Percentiles rank a stretch among this genome's conserved stretches.
phyloP scores from a whole-genome alignment of 2,797 vertebrate species.

The Acrocephalus scirpaceus region DNA sequence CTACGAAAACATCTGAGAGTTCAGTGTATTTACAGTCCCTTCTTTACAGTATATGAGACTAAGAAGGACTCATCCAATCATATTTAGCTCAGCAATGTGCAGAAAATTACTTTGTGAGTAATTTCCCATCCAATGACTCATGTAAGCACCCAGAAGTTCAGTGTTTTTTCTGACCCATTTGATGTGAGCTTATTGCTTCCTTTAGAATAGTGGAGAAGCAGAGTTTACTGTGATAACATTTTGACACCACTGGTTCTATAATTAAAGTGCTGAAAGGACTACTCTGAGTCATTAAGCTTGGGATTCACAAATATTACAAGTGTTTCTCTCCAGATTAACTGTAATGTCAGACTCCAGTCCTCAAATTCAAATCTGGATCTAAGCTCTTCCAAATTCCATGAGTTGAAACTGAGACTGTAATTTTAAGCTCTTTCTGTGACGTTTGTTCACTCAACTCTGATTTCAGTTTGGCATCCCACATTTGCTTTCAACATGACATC shows the following conservation, averaged over 20 bases:
- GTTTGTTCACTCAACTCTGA: slow-evolving; percentile 5
- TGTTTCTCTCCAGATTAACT: background rate
- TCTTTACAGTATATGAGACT: background rate
- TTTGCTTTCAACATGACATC: background rate
- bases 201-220: background rate
- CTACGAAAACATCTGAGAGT: background rate
- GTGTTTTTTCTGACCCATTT: background rate
- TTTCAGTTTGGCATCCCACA: background rate
- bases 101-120: background rate
- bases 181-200: background rate
- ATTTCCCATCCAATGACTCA: background rate
- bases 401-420: background rate
- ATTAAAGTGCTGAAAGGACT: background rate
- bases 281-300: background rate
- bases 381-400: background rate
- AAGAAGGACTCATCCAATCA: background rate
- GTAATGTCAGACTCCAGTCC: background rate
- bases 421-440: background rate
- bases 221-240: background rate
- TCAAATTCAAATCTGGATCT: background rate
- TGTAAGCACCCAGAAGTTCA: background rate
- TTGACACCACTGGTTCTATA: background rate
- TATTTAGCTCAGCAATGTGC: background rate
- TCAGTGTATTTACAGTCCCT: background rate
- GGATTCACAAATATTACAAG: background rate